Evolutionary conservation across 1,140 invertebrate genomes (phyloP), one percentile per base, ranked within the genome.

Genomic region (Episyrphus balteatus): DNA sequence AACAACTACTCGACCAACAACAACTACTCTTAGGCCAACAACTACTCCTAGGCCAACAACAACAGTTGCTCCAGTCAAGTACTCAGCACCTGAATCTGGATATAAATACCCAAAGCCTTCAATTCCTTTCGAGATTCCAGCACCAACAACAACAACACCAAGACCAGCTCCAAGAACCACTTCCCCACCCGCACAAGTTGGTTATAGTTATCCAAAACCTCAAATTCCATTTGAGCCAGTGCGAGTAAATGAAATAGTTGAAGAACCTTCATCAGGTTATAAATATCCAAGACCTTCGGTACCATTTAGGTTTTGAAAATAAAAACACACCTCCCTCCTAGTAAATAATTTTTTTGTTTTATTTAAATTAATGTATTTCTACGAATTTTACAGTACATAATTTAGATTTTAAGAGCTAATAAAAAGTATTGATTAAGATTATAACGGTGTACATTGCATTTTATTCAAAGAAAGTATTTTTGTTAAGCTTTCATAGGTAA

Each of bases 81-180:
- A 26, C n/a, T n/a, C n/a, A n/a, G n/a, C n/a, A n/a, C n/a, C n/a
- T 26, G 21, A 26, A 8, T 8, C 21, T 8, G 57, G 57, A 1
- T 59, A 59, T n/a, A 48, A 52, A 13, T 59, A 59, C 10, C 57
- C 59, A 14, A 63, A 57, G 47, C 61, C 61, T 15, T 41, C 36
- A 12, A 42, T 59, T 33, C 57, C 55, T 1, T 61, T 44, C 19
- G 32, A n/a, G 18, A 21, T 18, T 14, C 49, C 21, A 46, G 30
- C 26, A 41, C 32, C 37, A 14, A 45, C 19, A 30, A 14, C 44
- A 45, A 33, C 32, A 32, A 49, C 41, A 38, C 7, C 17, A 2
- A 18, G 14, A 37, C 44, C 49, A 38, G 19, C 38, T 17, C 44
- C 45, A n/a, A 47, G 26, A 47, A 34, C n/a, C 47, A 14, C 36